Conservation (phyloP, 2,797 vertebrate genomes). For the Sebastes oblongus region DNA sequence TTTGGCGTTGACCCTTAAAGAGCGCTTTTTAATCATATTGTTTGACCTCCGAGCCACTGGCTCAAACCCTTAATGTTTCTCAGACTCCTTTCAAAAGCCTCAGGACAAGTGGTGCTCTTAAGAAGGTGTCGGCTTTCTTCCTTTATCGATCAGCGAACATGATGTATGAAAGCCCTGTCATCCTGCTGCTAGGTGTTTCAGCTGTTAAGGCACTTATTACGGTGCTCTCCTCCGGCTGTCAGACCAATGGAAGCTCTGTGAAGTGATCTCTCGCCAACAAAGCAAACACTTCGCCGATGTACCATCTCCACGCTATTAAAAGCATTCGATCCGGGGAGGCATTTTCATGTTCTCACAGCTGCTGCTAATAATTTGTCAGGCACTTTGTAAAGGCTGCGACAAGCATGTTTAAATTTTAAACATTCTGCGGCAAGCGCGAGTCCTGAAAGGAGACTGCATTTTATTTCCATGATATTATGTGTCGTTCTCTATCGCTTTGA, state of each 20-base stretch:
- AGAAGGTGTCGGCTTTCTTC: slow-evolving; percentile 35
- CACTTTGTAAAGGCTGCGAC: slow-evolving; percentile 60
- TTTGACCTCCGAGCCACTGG: not conserved
- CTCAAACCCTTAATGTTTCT: not conserved
- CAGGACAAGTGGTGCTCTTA: slow-evolving; percentile 31
- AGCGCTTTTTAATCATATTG: slow-evolving; percentile 13
- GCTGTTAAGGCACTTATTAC: slow-evolving; percentile 50
- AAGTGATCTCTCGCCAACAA: slow-evolving; percentile 43
- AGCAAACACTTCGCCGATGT: slow-evolving; percentile 43
- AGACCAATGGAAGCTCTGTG: slow-evolving; percentile 26
- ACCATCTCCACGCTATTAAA: slow-evolving; percentile 45
- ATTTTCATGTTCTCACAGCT: slow-evolving; percentile 55
- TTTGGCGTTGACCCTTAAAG: slow-evolving; percentile 22
- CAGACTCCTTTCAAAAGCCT: slow-evolving; percentile 30
- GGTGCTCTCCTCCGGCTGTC: slow-evolving; percentile 38
- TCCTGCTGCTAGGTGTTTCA: slow-evolving; percentile 31
- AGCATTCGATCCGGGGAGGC: slow-evolving; percentile 24
- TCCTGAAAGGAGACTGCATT: slow-evolving; percentile 61
- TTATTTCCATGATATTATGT: slow-evolving; percentile 67
- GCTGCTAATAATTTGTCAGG: slow-evolving; percentile 60
- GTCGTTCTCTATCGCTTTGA: slow-evolving; percentile 62
- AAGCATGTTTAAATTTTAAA: slow-evolving; percentile 70
- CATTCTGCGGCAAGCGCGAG: slow-evolving; percentile 49
- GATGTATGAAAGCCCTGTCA: slow-evolving; percentile 42
- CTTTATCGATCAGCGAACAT: slow-evolving; percentile 56